phyloP scores from a whole-genome alignment of 2,797 vertebrate genomes.

The Galaxias olidus region DNA sequence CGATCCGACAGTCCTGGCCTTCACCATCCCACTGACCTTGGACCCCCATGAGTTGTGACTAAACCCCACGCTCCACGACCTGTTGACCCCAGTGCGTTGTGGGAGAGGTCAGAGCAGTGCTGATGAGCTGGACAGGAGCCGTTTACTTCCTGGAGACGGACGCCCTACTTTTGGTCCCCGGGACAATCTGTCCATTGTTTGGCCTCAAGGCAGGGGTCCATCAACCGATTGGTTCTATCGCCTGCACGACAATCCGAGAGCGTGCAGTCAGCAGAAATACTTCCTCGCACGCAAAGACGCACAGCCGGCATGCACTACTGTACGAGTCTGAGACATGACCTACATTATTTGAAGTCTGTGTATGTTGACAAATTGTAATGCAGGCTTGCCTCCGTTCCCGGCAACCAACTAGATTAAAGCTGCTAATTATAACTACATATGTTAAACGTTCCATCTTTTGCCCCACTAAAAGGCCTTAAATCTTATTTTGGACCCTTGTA shows the following conservation, averaged over 20 bases:
- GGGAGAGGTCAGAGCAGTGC: slow-evolving; percentile 33
- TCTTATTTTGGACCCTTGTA: too few species aligned
- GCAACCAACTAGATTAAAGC: too few species aligned
- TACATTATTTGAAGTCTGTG: too few species aligned
- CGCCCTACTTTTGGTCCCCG: slow-evolving; percentile 61
- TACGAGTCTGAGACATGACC: too few species aligned
- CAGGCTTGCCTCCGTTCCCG: too few species aligned
- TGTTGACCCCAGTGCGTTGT: slow-evolving; percentile 23
- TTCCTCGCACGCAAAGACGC: slow-evolving; percentile 21
- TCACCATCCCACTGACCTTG: slow-evolving; percentile 45
- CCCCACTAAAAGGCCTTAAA: too few species aligned
- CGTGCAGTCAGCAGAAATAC: slow-evolving; percentile 20
- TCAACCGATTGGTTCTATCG: slow-evolving; percentile 36
- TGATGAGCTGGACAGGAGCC: slow-evolving; percentile 44
- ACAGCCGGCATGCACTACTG: neutral
- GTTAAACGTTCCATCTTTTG: too few species aligned
- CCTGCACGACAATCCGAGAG: slow-evolving; percentile 32
- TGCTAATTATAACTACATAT: too few species aligned
- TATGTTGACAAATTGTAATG: too few species aligned
- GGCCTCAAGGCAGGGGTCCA: slow-evolving; percentile 31
- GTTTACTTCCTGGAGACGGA: slow-evolving; percentile 60
- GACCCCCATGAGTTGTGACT: slow-evolving; percentile 23
- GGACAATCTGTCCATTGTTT: slow-evolving; percentile 66
- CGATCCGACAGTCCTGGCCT: slow-evolving; percentile 56
- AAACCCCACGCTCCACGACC: slow-evolving; percentile 22